A percentile compares a stretch with the other conserved stretches of the same genome.
phyloP scores from a whole-genome alignment of 2,888 invertebrate genomes.

The Ophion slaviceki region DNA sequence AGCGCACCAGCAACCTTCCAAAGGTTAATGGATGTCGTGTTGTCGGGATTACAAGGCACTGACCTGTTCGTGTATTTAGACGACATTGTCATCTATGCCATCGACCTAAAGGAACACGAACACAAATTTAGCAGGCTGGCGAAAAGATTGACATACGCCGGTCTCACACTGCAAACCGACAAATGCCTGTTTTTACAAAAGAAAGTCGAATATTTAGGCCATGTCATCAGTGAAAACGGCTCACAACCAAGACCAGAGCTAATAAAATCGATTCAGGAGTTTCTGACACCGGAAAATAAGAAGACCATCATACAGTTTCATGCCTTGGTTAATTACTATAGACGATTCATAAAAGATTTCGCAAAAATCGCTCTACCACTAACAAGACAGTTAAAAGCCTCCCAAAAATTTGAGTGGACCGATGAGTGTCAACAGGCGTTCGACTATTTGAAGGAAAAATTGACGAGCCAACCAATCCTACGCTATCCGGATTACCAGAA shows the following conservation, averaged over 20 bases:
- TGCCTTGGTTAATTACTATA: too few relatives aligned
- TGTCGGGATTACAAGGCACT: constrained; percentile 45
- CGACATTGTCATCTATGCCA: constrained; percentile 45
- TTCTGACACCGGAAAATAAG: too few relatives aligned
- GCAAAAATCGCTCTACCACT: too few relatives aligned
- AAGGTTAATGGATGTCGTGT: constrained; percentile 52
- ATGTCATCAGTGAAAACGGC: constrained; percentile 58
- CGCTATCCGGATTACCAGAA: too few relatives aligned
- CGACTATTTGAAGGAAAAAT: too few relatives aligned
- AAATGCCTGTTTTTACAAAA: constrained; percentile 58
- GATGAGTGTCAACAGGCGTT: too few relatives aligned
- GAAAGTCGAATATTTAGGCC: constrained; percentile 55
- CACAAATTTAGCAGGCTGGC: constrained; percentile 57
- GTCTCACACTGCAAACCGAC: constrained; percentile 41
- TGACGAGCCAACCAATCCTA: too few relatives aligned
- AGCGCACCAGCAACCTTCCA: constrained; percentile 56
- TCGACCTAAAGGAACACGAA: constrained; percentile 40
- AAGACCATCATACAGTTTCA: too few relatives aligned
- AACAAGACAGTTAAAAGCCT: too few relatives aligned
- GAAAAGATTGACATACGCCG: constrained; percentile 32
- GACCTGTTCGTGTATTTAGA: constrained; percentile 52
- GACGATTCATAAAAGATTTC: too few relatives aligned
- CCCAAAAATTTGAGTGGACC: too few relatives aligned
- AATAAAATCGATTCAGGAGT: not conserved
- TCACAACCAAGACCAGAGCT: constrained; percentile 51